phyloP scores from a whole-genome alignment of 2,113 vertebrate species.

The Saguinus imperator region DNA sequence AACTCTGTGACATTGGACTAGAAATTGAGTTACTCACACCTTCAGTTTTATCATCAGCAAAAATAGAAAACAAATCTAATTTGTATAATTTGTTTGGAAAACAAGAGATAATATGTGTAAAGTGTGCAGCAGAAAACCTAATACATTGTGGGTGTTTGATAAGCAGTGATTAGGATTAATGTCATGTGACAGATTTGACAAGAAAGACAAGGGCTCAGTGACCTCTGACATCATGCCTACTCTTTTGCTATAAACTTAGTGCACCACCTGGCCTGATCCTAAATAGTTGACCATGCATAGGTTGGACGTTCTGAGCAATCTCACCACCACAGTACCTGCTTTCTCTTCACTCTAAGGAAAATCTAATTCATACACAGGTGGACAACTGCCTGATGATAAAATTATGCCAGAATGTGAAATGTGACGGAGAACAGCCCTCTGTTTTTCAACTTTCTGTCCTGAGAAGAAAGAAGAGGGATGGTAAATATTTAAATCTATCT shows the following conservation, averaged over 20 bases:
- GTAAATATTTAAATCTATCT: neutral
- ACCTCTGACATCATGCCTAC: neutral
- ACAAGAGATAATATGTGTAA: neutral
- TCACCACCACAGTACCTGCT: fast-evolving
- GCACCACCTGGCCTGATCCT: neutral
- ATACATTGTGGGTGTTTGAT: neutral
- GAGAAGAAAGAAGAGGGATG: neutral
- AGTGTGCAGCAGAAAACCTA: neutral
- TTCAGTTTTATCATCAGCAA: neutral
- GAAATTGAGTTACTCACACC: neutral
- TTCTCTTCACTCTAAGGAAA: neutral
- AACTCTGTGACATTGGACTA: neutral
- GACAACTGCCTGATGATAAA: neutral
- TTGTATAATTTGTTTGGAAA: neutral
- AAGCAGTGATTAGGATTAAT: neutral
- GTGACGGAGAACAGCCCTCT: neutral
- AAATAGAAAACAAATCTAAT: neutral
- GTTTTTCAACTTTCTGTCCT: neutral
- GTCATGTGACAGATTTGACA: neutral
- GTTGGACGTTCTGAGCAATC: neutral
- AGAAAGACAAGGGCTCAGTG: neutral
- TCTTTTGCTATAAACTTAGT: neutral
- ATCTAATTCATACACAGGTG: neutral
- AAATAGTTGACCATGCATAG: neutral
- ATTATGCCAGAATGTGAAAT: neutral